Evolutionary conservation across 2,113 vertebrate genomes (phyloP).

Genomic region (Tetrax tetrax): DNA sequence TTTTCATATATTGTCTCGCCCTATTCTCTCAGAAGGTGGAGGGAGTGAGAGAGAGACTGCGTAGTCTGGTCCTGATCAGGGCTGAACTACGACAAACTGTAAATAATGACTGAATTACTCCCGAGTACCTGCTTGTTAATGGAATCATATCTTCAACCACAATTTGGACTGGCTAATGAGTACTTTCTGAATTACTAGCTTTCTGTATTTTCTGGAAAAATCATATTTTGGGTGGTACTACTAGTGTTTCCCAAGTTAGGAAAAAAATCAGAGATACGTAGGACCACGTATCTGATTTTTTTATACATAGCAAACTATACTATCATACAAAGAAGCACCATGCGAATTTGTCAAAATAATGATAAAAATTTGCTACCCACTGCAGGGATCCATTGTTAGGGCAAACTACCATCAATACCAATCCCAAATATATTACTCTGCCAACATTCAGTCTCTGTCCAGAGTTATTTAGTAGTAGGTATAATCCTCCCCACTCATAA

Average conservation of each 20-base stretch:
- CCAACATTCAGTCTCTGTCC: neutral
- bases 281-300: neutral
- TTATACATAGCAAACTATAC: neutral
- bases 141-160: neutral
- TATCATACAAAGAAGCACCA: neutral
- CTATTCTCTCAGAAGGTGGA: too few species aligned
- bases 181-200: neutral
- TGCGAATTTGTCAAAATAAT: neutral
- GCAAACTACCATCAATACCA: neutral
- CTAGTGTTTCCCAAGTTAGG: neutral
- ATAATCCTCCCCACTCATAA: neutral
- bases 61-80: too few species aligned
- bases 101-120: neutral
- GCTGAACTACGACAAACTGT: too few species aligned
- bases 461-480: neutral
- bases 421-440: neutral
- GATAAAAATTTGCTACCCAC: neutral
- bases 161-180: neutral
- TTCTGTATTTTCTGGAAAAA: neutral
- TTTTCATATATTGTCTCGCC: too few species aligned
- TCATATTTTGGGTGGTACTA: neutral
- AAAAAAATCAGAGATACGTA: neutral
- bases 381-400: neutral
- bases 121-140: neutral
- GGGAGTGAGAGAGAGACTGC: too few species aligned